phyloP scores from a whole-genome alignment of 2,888 invertebrate genomes.

The Pecten maximus region DNA sequence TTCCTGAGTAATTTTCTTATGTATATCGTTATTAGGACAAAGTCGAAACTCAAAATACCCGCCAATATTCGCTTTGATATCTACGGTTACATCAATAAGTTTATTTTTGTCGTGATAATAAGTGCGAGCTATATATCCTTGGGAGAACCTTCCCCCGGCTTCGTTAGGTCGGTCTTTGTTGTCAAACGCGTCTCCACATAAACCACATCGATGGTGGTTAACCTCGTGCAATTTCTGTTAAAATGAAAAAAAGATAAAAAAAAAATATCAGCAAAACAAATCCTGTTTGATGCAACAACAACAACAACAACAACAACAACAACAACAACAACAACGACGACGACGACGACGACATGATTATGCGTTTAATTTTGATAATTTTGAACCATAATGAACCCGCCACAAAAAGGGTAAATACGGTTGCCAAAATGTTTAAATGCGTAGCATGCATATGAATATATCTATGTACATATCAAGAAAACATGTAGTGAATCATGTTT shows the following conservation, averaged over 20 bases:
- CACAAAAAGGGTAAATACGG: too few species aligned
- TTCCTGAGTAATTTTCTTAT: slow-evolving; percentile 64
- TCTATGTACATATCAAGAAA: too few species aligned
- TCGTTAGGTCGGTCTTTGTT: slow-evolving; percentile 70
- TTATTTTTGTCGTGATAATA: slow-evolving; percentile 67
- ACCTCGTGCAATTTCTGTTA: slow-evolving; percentile 50
- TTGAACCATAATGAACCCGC: too few species aligned
- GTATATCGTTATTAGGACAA: slow-evolving; percentile 69
- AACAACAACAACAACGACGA: too few species aligned
- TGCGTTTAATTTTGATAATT: too few species aligned
- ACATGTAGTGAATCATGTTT: too few species aligned
- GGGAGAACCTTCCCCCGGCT: slow-evolving; percentile 73
- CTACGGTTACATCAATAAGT: slow-evolving; percentile 67
- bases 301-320: too few species aligned
- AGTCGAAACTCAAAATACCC: slow-evolving; percentile 78
- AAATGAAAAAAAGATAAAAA: too few species aligned
- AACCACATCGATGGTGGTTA: slow-evolving; percentile 89
- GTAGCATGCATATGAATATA: too few species aligned
- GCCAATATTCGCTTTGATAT: slow-evolving; percentile 74
- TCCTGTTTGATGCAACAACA: neutral
- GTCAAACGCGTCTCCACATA: slow-evolving; percentile 92
- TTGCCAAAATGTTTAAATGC: too few species aligned
- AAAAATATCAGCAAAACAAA: too few species aligned
- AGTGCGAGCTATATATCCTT: slow-evolving; percentile 68
- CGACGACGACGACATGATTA: too few species aligned